A percentile compares a stretch with the other conserved stretches of the same genome.
Evolutionary conservation across 2,888 invertebrate genomes (phyloP).

Genomic region (Andricus curvator): DNA sequence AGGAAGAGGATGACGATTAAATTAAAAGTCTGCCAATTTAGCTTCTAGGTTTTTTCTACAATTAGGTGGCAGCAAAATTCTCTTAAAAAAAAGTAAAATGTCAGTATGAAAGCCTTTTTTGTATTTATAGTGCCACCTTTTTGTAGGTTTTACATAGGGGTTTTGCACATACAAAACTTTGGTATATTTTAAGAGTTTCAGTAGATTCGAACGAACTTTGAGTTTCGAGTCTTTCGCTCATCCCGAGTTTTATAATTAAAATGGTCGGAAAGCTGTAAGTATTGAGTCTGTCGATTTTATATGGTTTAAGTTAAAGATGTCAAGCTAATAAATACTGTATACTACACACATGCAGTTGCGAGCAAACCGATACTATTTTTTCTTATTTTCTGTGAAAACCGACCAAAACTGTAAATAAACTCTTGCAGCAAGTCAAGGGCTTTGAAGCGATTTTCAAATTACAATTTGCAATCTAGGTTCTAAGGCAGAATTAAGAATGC

Average conservation of each 20-base stretch:
- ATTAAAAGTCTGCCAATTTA: conserved; percentile 46
- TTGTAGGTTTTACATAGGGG: neutral
- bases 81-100: neutral
- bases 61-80: conserved; percentile 27
- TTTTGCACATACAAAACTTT: neutral
- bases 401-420: conserved; percentile 26
- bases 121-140: neutral
- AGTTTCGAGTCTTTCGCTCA: neutral
- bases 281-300: conserved; percentile 47
- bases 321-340: conserved; percentile 69
- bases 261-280: conserved; percentile 58
- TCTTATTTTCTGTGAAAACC: conserved; percentile 42
- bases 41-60: conserved; percentile 47
- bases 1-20: conserved; percentile 76
- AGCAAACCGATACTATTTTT: conserved; percentile 47
- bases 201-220: neutral
- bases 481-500: conserved; percentile 41
- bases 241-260: neutral
- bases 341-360: conserved; percentile 66
- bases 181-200: too few relatives aligned
- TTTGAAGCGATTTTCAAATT: conserved; percentile 44
- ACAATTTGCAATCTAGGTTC: conserved; percentile 41
- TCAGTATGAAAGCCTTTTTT: neutral
- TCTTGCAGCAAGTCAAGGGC: neutral
- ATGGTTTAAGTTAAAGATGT: conserved; percentile 48